Conservation (phyloP, 2,113 vertebrate species). For the Poeciliopsis prolifica region DNA sequence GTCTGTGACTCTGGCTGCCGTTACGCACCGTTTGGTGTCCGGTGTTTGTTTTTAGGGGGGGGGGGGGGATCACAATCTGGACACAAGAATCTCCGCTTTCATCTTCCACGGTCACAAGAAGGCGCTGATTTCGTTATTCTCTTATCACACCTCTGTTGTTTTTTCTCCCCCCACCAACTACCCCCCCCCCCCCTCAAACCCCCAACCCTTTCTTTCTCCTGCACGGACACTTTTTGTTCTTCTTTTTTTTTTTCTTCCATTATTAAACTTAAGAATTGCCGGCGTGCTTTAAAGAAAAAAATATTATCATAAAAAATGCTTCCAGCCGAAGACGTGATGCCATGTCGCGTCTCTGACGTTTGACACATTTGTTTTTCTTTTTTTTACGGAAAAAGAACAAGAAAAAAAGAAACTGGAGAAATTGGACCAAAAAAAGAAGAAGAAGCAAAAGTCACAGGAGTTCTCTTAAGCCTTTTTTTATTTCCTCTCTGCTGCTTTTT, state of each 20-base stretch:
- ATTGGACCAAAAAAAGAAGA: conserved; percentile 44
- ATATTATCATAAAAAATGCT: conserved; percentile 59
- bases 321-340: conserved; percentile 69
- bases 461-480: conserved; percentile 35
- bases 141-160: conserved; percentile 56
- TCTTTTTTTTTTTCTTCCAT: neutral
- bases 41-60: neutral
- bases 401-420: conserved; percentile 64
- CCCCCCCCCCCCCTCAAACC: no score
- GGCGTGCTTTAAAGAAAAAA: conserved; percentile 46
- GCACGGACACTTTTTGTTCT: conserved; percentile 54
- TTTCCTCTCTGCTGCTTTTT: neutral
- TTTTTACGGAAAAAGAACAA: conserved; percentile 20
- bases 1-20: conserved; percentile 50
- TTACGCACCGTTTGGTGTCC: conserved; percentile 49
- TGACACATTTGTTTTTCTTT: conserved; percentile 60
- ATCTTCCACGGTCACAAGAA: conserved; percentile 31
- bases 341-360: conserved; percentile 78
- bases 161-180: no score
- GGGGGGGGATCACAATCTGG: conserved; percentile 1
- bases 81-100: conserved; percentile 40
- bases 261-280: conserved; percentile 38
- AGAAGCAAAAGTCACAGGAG: conserved; percentile 39
- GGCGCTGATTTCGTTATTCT: conserved; percentile 68
- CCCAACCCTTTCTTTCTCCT: conserved; percentile 43